A percentile compares a stretch with the other conserved stretches of the same genome.
Evolutionary conservation across 2,888 invertebrate species (phyloP).

Genomic region (Theodoxus fluviatilis): DNA sequence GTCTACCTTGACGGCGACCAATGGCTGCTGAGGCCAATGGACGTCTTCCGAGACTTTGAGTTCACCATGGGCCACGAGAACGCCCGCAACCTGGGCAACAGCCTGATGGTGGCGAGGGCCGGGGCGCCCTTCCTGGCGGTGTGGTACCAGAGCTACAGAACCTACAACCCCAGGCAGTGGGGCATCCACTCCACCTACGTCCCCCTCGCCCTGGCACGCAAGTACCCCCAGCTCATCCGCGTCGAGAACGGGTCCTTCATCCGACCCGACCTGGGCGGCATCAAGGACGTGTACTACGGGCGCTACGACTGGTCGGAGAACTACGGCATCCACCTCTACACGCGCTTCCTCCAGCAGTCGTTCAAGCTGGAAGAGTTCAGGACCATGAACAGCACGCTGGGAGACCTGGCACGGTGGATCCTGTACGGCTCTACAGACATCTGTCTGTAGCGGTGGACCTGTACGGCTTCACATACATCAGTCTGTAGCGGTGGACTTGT

Average conservation of each 20-base stretch:
- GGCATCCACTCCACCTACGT: constrained; percentile 42
- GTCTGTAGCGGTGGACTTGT: constrained; percentile 21
- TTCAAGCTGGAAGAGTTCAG: constrained; percentile 26
- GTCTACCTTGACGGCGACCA: constrained; percentile 60
- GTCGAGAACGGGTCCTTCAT: constrained; percentile 40
- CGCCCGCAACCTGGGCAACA: constrained; percentile 45
- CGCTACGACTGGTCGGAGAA: constrained; percentile 41
- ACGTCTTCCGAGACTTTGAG: constrained; percentile 42
- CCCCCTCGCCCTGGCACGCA: constrained; percentile 39
- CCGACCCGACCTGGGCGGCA: constrained; percentile 35
- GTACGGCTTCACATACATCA: constrained; percentile 25
- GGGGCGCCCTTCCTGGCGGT: constrained; percentile 45
- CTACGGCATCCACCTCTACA: constrained; percentile 52
- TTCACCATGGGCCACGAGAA: constrained; percentile 51
- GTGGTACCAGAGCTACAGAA: constrained; percentile 47
- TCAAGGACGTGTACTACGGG: constrained; percentile 35
- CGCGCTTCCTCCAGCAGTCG: constrained; percentile 23
- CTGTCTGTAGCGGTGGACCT: constrained; percentile 22
- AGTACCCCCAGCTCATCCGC: constrained; percentile 37
- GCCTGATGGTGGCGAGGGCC: constrained; percentile 46
- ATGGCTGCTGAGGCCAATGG: constrained; percentile 44
- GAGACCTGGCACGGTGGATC: constrained; percentile 32
- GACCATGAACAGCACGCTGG: constrained; percentile 28
- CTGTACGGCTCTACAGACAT: constrained; percentile 26
- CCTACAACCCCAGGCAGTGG: constrained; percentile 41